Base-by-base conservation (phyloP, 2,888 invertebrate genomes). In the Rhagophthalmus giganteus region DNA sequence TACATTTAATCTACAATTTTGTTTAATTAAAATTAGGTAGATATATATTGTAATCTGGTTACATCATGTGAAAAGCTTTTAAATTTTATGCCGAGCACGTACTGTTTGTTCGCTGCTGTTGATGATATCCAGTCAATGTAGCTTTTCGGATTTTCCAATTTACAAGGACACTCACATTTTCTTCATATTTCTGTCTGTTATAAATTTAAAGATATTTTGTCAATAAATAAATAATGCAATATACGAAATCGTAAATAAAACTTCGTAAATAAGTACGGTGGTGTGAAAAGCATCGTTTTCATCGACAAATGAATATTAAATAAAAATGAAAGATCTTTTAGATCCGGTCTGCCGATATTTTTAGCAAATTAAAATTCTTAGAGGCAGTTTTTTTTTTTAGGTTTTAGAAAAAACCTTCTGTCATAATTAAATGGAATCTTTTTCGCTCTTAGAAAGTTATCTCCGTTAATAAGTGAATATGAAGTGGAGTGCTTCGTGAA, bases 1-100 rank as follows among this genome's bases (percentile, higher is more conserved):
- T n/a, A n/a, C n/a, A n/a, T n/a, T n/a, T n/a, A n/a, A n/a, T n/a
- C n/a, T n/a, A n/a, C n/a, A n/a, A n/a, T n/a, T n/a, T n/a, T n/a
- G n/a, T n/a, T n/a, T n/a, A n/a, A n/a, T n/a, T n/a, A n/a, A n/a
- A n/a, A n/a, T n/a, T n/a, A n/a, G n/a, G n/a, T n/a, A n/a, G n/a
- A n/a, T n/a, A n/a, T 39, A 38, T 28, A 47, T 40, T 47, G 47
- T 40, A 31, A 33, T 39, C 40, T 32, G 39, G 27, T 11, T 47
- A 20, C 20, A 33, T 32, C 27, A 42, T 32, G 26, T 11, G 11
- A 33, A 13, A 39, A 47, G 39, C 47, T 39, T 39, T 31, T 24
- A 47, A 47, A 47, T 47, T 41, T 47, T 38, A 47, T 47, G 47
- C 47, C 15, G 32, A 11, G 32, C 47, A 47, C 47, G 47, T 47